Evolutionary conservation across 2,888 invertebrate species (phyloP), one percentile per base, ranked within the genome.

Genomic region (Drosophila pegasa): DNA sequence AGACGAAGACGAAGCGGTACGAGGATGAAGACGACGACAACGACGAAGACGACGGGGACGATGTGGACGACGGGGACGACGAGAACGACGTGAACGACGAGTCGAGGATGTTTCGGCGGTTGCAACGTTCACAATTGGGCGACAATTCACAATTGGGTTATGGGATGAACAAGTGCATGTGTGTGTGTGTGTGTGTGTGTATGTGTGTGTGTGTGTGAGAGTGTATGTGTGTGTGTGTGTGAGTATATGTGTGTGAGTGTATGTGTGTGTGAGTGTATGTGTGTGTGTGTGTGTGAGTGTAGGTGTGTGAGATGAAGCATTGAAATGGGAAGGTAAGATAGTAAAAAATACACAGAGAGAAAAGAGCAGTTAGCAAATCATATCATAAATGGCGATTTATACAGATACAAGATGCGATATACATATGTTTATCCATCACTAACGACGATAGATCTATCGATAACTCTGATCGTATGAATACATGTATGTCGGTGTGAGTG

Each of bases 271-370:
- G 31, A 51, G 27, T 58, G 43, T 64, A 33, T 64, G 71, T 52
- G 25, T 63, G 50, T 48, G 40, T 25, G 41, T 52, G 22, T 35
- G 27, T 62, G 14, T 43, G 20, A 10, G 43, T 45, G 12, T 45
- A 27, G 9, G 37, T 60, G 31, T 60, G 35, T 55, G 37, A 27
- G 43, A 60, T 73, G 67, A 61, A 41, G 45, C 48, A 65, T 66
- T 70, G 62, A 54, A 60, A 73, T 78, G 69, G 59, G 71, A 48
- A 71, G 71, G 71, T 73, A 82, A 78, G 67, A 85, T 79, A 74
- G 75, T 75, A 84, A 87, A 76, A 86, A 82, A 85, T 76, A 86
- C 71, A 86, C 75, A 85, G 62, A 85, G 74, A 85, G 73, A 85
- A 78, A 75, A 82, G 78, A 76, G 71, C 71, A 76, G 85, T 86